These are phyloP conservation scores for Gryllus longicercus DNA, from an alignment of 2,888 invertebrate genomes.

Conservation along the genomic window DNA sequence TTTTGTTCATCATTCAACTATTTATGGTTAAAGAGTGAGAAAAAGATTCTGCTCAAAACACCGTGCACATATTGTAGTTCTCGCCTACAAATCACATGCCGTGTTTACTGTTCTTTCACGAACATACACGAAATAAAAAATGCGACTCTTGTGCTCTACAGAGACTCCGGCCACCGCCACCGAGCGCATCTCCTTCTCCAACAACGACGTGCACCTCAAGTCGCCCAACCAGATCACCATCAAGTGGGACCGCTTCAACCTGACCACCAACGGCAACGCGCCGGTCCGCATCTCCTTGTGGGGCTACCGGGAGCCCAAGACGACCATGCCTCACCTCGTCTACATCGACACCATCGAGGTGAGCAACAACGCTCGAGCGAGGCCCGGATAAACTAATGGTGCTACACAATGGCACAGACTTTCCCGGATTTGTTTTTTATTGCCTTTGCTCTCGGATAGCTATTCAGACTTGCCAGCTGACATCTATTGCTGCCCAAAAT, in stretches of 20 bases:
- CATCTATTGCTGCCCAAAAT: too few species aligned
- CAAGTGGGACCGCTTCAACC: slow-evolving; percentile 80
- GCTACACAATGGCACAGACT: too few species aligned
- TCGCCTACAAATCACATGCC: too few species aligned
- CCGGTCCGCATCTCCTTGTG: slow-evolving; percentile 78
- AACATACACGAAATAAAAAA: background rate
- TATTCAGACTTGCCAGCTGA: too few species aligned
- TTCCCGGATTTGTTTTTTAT: too few species aligned
- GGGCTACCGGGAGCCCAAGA: slow-evolving; percentile 79
- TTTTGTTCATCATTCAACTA: too few species aligned
- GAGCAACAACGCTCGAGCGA: slow-evolving; percentile 43
- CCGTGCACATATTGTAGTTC: too few species aligned
- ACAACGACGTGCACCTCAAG: slow-evolving; percentile 67
- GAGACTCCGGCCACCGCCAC: slow-evolving; percentile 86
- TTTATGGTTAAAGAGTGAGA: too few species aligned
- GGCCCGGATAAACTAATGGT: too few species aligned
- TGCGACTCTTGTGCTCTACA: slow-evolving; percentile 42
- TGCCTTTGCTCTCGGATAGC: too few species aligned
- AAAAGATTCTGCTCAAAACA: too few species aligned
- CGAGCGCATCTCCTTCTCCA: slow-evolving; percentile 76
- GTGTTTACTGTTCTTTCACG: too few species aligned
- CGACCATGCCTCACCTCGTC: slow-evolving; percentile 78
- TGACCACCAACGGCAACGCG: slow-evolving; percentile 74
- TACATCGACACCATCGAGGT: slow-evolving; percentile 74
- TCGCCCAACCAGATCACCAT: slow-evolving; percentile 72